Evolutionary conservation across 2,113 vertebrate genomes (phyloP), one percentile per base, ranked within the genome.

Genomic region (Aegotheles bennettii): DNA sequence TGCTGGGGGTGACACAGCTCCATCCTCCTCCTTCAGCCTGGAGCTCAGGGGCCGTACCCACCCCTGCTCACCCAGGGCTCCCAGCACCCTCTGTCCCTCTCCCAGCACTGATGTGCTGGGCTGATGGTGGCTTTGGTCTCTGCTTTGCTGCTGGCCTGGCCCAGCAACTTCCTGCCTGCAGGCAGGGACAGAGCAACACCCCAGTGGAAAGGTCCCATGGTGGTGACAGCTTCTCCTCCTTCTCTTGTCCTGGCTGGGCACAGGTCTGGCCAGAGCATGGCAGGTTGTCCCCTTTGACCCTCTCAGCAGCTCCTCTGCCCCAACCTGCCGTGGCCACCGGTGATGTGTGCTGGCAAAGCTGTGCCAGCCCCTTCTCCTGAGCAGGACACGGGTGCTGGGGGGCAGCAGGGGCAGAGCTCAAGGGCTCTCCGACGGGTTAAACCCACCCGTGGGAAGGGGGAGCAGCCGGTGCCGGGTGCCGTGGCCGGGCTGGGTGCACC

Each of bases 391-490:
- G 7, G 19, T 9, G 18, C 28, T n/a, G 56, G 28, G 38, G 19
- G 59, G 6, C 16, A 8, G 31, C 1, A 1, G 47, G 38, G 59
- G 17, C 26, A 29, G 54, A 20, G 73, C 51, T 45, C 38, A 9
- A 71, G 38, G 36, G 28, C 28, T 65, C 33, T 59, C 45, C n/a
- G 14, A 15, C 1, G 0, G 54, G 33, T 47, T 9, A 31, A 74
- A 54, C 8, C 60, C n/a, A n/a, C n/a, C 33, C 0, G 0, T 4
- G 36, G 51, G 29, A 50, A 25, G 28, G 0, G 2, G 50, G 53
- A 1, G 3, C 18, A 45, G 53, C 5, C 4, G 24, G 38, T 38
- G 33, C 23, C 0, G 10, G 26, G 10, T 20, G 42, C 26, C 31
- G 16, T 45, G 16, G 16, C 14, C 16, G 16, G 43, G 43, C 43